Evolutionary conservation across 2,797 vertebrate species (phyloP).

Genomic region (Otus scops): DNA sequence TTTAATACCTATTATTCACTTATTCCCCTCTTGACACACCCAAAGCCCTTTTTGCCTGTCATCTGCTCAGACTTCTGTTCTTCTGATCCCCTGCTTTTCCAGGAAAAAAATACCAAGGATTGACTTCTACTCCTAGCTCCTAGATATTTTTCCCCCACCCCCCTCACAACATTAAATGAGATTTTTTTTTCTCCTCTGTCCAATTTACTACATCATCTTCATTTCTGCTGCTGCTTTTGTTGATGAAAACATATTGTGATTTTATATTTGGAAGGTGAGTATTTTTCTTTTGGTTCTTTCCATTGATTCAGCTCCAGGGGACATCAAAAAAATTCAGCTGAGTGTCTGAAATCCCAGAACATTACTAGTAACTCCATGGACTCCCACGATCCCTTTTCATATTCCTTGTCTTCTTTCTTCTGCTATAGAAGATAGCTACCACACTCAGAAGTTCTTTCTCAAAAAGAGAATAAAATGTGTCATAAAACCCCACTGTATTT

Average conservation of each 20-base stretch:
- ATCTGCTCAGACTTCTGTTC: not conserved
- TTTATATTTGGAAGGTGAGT: not conserved
- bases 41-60: not conserved
- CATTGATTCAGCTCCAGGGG: not conserved
- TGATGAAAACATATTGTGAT: not conserved
- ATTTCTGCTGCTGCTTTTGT: not conserved
- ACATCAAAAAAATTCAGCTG: not conserved
- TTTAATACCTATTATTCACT: not conserved
- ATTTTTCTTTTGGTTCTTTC: not conserved
- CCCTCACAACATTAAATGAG: not conserved
- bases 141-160: not conserved
- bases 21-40: not conserved
- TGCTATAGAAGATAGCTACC: not conserved
- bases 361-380: not conserved
- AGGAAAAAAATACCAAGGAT: not conserved
- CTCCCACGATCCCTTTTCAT: not conserved
- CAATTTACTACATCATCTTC: not conserved
- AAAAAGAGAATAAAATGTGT: not conserved
- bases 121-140: not conserved
- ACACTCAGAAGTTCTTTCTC: not conserved
- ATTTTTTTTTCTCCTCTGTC: not conserved
- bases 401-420: not conserved
- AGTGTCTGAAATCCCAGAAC: not conserved
- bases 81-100: not conserved
- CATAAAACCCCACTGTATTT: not conserved